Percentiles rank a stretch among this genome's conserved stretches.
Evolutionary conservation across 2,888 invertebrate species (phyloP).

Genomic region (Danaus chrysippus): DNA sequence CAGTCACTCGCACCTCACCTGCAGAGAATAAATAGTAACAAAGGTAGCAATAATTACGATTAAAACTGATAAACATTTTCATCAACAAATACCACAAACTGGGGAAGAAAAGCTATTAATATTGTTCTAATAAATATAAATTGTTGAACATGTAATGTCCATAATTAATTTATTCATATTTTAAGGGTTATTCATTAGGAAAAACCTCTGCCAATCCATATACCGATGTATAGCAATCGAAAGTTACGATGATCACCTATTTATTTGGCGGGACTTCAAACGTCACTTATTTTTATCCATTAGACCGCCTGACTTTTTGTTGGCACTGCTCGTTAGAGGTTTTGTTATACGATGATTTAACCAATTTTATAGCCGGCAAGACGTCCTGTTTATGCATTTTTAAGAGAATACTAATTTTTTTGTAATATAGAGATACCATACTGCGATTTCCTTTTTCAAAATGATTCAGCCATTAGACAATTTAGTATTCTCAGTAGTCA

Average conservation of each 20-base stretch:
- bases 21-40: slow-evolving; percentile 38
- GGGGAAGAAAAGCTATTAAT: too few species aligned
- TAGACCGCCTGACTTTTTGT: slow-evolving; percentile 37
- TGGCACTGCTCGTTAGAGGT: slow-evolving; percentile 38
- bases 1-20: slow-evolving; percentile 68
- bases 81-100: too few species aligned
- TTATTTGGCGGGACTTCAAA: slow-evolving; percentile 66
- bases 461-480: too few species aligned
- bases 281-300: slow-evolving; percentile 59
- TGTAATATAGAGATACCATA: not conserved
- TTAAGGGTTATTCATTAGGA: slow-evolving; percentile 29
- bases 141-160: not conserved
- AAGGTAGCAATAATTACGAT: slow-evolving; percentile 24
- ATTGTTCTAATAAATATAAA: too few species aligned
- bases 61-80: not conserved
- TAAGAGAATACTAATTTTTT: not conserved
- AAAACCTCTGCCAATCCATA: slow-evolving; percentile 40
- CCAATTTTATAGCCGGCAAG: slow-evolving; percentile 20
- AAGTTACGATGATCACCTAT: slow-evolving; percentile 42
- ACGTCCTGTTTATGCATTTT: not conserved
- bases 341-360: slow-evolving; percentile 36
- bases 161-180: not conserved
- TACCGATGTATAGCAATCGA: slow-evolving; percentile 42
- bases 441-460: not conserved
- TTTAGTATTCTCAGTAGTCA: too few species aligned